Evolutionary conservation across 1,140 invertebrate genomes (phyloP).

Genomic region (Lordiphosa collinella): DNA sequence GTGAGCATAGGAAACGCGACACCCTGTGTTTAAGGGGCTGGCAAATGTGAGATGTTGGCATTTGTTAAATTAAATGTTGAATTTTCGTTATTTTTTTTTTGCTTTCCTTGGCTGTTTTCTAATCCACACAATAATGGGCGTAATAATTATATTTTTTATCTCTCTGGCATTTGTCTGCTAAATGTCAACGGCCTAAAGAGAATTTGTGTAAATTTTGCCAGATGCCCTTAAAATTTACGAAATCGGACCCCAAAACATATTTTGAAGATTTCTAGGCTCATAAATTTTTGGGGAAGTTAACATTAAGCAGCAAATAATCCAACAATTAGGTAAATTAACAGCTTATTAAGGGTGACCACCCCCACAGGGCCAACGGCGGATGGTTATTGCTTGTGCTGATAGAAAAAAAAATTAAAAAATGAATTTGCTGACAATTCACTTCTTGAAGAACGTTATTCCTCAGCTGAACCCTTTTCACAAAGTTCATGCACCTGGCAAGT

Average conservation of each 20-base stretch:
- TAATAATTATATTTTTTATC: slow-evolving; percentile 42
- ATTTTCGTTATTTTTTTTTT: slow-evolving; percentile 8
- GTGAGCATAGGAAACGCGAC: slow-evolving; percentile 10
- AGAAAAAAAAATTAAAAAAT: background rate
- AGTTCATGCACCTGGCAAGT: slow-evolving; percentile 3
- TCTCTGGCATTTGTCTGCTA: slow-evolving; percentile 39
- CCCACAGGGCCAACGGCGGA: background rate
- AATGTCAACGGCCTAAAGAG: slow-evolving; percentile 45
- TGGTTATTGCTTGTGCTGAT: background rate
- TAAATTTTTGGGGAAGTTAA: slow-evolving; percentile 51
- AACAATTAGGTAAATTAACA: slow-evolving; percentile 67
- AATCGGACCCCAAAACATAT: slow-evolving; percentile 15
- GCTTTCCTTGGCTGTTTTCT: slow-evolving; percentile 24
- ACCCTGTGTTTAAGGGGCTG: slow-evolving; percentile 32
- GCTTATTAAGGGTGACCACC: slow-evolving; percentile 11
- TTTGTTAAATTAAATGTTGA: slow-evolving; percentile 40
- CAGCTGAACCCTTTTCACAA: background rate
- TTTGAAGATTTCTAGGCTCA: slow-evolving; percentile 36
- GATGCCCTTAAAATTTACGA: slow-evolving; percentile 26
- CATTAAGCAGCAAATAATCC: slow-evolving; percentile 56
- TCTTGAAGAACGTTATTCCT: background rate
- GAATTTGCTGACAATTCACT: too few relatives aligned
- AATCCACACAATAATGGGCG: slow-evolving; percentile 47
- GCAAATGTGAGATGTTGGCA: slow-evolving; percentile 51
- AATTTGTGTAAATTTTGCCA: slow-evolving; percentile 42